Conservation (phyloP, 2,888 invertebrate species). For the Heteromurus nitidus region DNA sequence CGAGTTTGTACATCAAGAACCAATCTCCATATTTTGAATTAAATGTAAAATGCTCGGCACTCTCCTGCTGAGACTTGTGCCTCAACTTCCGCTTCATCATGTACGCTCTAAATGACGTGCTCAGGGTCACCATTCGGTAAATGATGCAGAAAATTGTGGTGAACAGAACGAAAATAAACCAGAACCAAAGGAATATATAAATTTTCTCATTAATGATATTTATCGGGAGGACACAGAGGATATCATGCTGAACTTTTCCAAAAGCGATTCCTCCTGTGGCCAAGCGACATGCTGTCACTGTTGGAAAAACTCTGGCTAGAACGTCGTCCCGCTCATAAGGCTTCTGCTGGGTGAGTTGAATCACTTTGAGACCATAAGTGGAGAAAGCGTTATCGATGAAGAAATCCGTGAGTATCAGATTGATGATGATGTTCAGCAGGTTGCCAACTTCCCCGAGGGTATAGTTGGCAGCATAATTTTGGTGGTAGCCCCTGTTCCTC, state of each 20-base stretch:
- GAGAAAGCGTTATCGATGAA: constrained; percentile 65
- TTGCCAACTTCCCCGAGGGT: constrained; percentile 60
- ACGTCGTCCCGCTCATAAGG: constrained; percentile 62
- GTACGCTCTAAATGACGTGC: constrained; percentile 34
- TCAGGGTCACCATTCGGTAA: constrained; percentile 58
- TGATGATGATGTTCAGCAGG: constrained; percentile 53
- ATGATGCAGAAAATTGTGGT: constrained; percentile 39
- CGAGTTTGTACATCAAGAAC: constrained; percentile 67
- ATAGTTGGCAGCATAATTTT: constrained; percentile 55
- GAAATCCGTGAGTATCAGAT: constrained; percentile 60
- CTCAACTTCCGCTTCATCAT: constrained; percentile 51
- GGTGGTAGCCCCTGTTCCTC: constrained; percentile 62
- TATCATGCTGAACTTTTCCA: constrained; percentile 62
- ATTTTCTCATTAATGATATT: constrained; percentile 65
- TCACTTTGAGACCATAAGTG: constrained; percentile 62
- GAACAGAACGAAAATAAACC: constrained; percentile 61
- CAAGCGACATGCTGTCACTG: constrained; percentile 64
- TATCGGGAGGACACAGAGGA: constrained; percentile 67
- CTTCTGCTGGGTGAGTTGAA: constrained; percentile 54
- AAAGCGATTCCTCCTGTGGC: constrained; percentile 67
- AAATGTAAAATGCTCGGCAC: constrained; percentile 31
- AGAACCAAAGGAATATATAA: constrained; percentile 68
- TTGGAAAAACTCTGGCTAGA: constrained; percentile 67
- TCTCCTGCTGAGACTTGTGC: constrained; percentile 36
- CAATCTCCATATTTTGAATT: constrained; percentile 65